Evolutionary conservation across 2,888 invertebrate genomes (phyloP).

Genomic region (Pachycephus smyrnensis): DNA sequence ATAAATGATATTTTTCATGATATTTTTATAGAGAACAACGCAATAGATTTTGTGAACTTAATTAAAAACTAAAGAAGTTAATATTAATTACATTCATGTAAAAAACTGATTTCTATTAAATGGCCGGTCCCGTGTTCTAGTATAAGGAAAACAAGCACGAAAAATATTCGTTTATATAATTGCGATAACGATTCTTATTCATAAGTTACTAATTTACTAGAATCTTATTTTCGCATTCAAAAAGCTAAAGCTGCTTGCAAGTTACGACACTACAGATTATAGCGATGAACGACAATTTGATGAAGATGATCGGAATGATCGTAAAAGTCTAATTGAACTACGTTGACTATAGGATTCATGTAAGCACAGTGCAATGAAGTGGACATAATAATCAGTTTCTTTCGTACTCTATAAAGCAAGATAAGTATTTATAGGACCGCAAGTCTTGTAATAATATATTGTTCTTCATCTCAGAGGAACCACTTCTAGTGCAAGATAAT

Average conservation of each 20-base stretch:
- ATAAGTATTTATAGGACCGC: background rate
- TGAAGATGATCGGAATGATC: background rate
- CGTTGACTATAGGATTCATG: background rate
- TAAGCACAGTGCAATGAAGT: background rate
- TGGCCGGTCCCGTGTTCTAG: too few species aligned
- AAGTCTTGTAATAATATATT: background rate
- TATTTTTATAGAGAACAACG: background rate
- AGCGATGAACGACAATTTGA: background rate
- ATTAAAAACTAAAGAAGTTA: background rate
- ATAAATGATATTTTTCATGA: background rate
- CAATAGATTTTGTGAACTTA: background rate
- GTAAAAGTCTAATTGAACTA: background rate
- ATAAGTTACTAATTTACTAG: background rate
- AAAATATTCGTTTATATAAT: too few species aligned
- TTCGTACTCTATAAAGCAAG: background rate
- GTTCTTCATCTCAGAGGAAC: background rate
- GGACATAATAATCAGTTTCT: background rate
- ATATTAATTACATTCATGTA: too few species aligned
- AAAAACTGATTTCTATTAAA: too few species aligned
- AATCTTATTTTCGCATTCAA: background rate
- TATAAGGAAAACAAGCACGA: background rate
- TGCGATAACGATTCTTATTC: background rate
- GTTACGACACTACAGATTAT: background rate
- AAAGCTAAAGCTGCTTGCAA: background rate
- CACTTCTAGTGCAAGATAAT: background rate